Percentiles rank a stretch among this genome's conserved stretches.
Conservation (phyloP, 2,113 vertebrate species). For the Psilopsiagon aurifrons region DNA sequence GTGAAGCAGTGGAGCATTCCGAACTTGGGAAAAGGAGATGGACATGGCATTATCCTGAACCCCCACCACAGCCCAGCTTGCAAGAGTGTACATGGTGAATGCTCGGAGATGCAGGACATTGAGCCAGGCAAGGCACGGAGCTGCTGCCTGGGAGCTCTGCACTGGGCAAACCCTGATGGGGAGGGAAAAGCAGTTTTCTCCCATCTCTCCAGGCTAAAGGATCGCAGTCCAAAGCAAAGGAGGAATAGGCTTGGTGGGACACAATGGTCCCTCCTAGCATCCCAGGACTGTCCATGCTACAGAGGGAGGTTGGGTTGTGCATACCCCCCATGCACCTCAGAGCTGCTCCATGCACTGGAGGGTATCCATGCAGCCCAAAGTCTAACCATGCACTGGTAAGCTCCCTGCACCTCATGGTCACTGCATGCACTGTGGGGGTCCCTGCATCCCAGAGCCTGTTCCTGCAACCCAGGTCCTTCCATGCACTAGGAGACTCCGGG, state of each 20-base stretch:
- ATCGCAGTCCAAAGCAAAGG: rapidly evolving
- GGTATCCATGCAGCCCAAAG: rapidly evolving
- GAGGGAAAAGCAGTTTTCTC: neutral
- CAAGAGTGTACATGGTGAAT: neutral
- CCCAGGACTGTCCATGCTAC: neutral
- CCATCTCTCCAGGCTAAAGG: neutral
- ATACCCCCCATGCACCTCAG: rapidly evolving
- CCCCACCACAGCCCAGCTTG: rapidly evolving
- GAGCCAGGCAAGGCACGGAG: neutral
- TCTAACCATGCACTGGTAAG: neutral
- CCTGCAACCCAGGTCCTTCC: too few relatives aligned
- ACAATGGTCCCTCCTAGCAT: rapidly evolving
- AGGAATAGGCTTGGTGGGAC: neutral
- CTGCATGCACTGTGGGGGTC: neutral
- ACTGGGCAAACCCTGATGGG: rapidly evolving
- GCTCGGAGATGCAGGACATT: neutral
- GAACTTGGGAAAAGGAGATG: neutral
- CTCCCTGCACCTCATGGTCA: rapidly evolving
- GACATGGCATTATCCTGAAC: rapidly evolving
- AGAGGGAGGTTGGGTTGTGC: rapidly evolving
- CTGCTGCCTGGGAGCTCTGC: rapidly evolving
- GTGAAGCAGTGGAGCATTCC: neutral
- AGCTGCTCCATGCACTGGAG: neutral
- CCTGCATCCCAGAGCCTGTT: neutral
- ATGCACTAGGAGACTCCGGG: neutral